Percentiles rank a stretch among this genome's conserved stretches.
Conservation (phyloP, 2,113 vertebrate species). For the Paedocypris sp. region DNA sequence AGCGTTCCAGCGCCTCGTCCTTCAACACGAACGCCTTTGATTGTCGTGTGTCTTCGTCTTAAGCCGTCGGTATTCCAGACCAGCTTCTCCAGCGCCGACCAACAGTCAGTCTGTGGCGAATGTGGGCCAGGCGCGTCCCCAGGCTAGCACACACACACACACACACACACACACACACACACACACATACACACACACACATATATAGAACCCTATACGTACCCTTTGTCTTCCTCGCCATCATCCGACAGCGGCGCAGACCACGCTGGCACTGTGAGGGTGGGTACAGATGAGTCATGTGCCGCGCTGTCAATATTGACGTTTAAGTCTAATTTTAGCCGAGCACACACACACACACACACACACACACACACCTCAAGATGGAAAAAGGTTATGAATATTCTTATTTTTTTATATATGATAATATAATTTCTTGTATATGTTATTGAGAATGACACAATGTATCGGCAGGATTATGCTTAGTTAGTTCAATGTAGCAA, state of each 20-base stretch:
- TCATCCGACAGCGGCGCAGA: no score
- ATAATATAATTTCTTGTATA: no score
- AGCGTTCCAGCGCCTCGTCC: no score
- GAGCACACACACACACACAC: conserved; percentile 14
- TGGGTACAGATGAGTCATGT: conserved; percentile 41
- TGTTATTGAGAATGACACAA: no score
- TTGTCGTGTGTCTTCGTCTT: no score
- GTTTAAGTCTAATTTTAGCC: conserved; percentile 40
- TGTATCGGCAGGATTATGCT: no score
- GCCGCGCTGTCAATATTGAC: conserved; percentile 33
- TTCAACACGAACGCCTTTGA: no score
- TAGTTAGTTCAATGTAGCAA: no score
- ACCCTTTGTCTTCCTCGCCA: no score
- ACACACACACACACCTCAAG: conserved; percentile 16
- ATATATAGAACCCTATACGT: no score
- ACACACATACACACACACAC: background rate
- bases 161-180: background rate
- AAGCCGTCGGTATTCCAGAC: background rate
- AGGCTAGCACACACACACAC: conserved; percentile 2
- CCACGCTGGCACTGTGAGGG: conserved; percentile 33
- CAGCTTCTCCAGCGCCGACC: background rate
- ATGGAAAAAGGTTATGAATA: conserved; percentile 31
- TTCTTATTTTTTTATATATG: background rate
- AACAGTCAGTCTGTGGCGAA: background rate
- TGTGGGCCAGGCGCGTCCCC: conserved; percentile 25